These are phyloP conservation scores for Drosophila setifemur DNA, from an alignment of 1,140 invertebrate genomes.

Conservation along the genomic window DNA sequence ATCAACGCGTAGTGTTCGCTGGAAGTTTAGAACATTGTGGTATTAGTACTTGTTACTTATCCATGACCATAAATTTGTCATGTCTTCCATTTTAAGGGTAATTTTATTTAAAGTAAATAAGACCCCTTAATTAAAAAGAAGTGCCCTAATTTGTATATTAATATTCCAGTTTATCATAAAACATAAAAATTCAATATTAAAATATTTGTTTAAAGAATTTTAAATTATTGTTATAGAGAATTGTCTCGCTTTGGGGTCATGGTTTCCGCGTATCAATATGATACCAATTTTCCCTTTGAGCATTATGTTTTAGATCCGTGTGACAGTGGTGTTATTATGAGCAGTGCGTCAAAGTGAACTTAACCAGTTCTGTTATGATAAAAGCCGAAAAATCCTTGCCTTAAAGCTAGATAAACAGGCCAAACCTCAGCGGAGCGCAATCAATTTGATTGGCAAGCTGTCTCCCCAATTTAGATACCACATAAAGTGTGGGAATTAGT, in stretches of 20 bases:
- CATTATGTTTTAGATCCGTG: not conserved
- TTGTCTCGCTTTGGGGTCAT: not conserved
- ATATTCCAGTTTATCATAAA: too few relatives aligned
- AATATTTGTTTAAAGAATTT: too few relatives aligned
- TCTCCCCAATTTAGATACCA: slow-evolving; percentile 56
- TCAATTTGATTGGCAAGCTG: slow-evolving; percentile 77
- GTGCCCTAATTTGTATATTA: too few relatives aligned
- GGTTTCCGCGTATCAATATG: not conserved
- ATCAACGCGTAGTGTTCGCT: not conserved
- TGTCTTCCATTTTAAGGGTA: not conserved
- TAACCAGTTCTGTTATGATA: slow-evolving; percentile 24
- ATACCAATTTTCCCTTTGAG: not conserved
- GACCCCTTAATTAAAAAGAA: too few relatives aligned
- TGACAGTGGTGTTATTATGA: slow-evolving; percentile 6
- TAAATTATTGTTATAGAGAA: too few relatives aligned
- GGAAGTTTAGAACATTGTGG: not conserved
- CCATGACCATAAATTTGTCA: not conserved
- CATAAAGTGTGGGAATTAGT: slow-evolving; percentile 52
- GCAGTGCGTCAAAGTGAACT: slow-evolving; percentile 6
- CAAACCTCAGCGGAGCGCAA: slow-evolving; percentile 35
- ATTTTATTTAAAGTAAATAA: too few relatives aligned
- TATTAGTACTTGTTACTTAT: too few relatives aligned
- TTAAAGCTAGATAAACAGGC: slow-evolving; percentile 22
- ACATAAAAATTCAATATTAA: too few relatives aligned
- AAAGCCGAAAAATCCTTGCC: slow-evolving; percentile 19